These are phyloP conservation scores for Callopanchax toddi DNA, from an alignment of 2,113 vertebrate genomes.

Conservation along the genomic window DNA sequence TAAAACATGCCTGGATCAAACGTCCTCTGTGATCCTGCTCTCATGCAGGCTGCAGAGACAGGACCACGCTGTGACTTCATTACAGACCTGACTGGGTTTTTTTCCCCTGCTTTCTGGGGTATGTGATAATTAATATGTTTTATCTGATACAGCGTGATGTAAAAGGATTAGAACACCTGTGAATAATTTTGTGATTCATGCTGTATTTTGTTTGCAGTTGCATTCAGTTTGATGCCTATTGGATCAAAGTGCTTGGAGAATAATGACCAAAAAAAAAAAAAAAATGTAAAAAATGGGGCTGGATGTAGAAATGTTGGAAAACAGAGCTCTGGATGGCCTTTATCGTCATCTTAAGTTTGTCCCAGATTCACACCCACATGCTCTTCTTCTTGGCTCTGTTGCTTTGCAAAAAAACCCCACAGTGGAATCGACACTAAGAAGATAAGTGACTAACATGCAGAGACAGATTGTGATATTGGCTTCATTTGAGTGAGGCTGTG, in stretches of 20 bases:
- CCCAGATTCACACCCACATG: slow-evolving; percentile 43
- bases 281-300: slow-evolving; percentile 5
- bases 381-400: slow-evolving; percentile 52
- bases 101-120: slow-evolving; percentile 39
- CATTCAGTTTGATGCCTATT: slow-evolving; percentile 45
- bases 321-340: slow-evolving; percentile 37
- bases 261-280: slow-evolving; percentile 38
- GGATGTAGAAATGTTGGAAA: slow-evolving; percentile 32
- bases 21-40: slow-evolving; percentile 11
- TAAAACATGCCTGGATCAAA: slow-evolving; percentile 35
- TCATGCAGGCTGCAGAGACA: slow-evolving; percentile 31
- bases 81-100: slow-evolving; percentile 34
- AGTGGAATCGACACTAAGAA: slow-evolving; percentile 31
- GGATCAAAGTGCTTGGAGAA: slow-evolving; percentile 41
- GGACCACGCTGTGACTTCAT: slow-evolving; percentile 58
- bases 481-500: slow-evolving; percentile 15
- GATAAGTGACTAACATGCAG: slow-evolving; percentile 39
- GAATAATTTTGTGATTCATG: slow-evolving; percentile 43
- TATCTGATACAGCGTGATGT: slow-evolving; percentile 54
- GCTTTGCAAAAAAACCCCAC: slow-evolving; percentile 31
- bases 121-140: slow-evolving; percentile 61
- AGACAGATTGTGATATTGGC: slow-evolving; percentile 41
- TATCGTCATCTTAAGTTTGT: slow-evolving; percentile 54
- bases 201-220: slow-evolving; percentile 36
- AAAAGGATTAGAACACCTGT: slow-evolving; percentile 51